Percentiles rank a stretch among this genome's conserved stretches.
These are phyloP conservation scores for Hydrophis major DNA, from an alignment of 2,797 vertebrate genomes.

Conservation along the genomic window DNA sequence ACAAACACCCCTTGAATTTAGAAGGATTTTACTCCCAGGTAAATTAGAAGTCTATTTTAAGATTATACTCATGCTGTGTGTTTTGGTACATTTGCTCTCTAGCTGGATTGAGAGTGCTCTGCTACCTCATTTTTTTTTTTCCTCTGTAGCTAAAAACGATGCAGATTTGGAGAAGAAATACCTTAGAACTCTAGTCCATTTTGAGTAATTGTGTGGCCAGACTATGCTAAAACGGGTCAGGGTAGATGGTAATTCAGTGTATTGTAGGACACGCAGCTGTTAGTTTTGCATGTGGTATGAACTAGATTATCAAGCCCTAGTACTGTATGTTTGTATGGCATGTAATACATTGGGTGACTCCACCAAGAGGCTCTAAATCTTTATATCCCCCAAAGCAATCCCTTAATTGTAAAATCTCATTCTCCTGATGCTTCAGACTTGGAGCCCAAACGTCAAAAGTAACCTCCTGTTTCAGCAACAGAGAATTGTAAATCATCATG, in stretches of 20 bases:
- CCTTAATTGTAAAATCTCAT: not conserved
- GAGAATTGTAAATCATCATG: not conserved
- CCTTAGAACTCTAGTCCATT: not conserved
- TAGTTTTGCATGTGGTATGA: not conserved
- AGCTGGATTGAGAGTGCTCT: not conserved
- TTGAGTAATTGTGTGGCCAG: not conserved
- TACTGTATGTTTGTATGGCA: not conserved
- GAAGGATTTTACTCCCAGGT: not conserved
- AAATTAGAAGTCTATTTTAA: not conserved
- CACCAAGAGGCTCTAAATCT: not conserved
- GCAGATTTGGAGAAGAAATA: not conserved
- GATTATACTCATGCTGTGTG: not conserved
- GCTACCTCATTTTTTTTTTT: not conserved
- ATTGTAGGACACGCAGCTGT: not conserved
- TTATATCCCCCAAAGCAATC: not conserved
- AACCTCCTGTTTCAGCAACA: not conserved
- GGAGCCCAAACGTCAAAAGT: not conserved
- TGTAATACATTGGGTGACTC: not conserved
- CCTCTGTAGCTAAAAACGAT: not conserved
- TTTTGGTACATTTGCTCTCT: not conserved
- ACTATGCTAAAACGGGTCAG: not conserved
- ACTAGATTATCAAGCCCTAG: not conserved
- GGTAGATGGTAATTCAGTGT: not conserved
- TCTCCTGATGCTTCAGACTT: not conserved
- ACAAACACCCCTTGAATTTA: not conserved